These are phyloP conservation scores for Conchocele bisecta DNA, from an alignment of 2,888 invertebrate genomes.

Conservation along the genomic window DNA sequence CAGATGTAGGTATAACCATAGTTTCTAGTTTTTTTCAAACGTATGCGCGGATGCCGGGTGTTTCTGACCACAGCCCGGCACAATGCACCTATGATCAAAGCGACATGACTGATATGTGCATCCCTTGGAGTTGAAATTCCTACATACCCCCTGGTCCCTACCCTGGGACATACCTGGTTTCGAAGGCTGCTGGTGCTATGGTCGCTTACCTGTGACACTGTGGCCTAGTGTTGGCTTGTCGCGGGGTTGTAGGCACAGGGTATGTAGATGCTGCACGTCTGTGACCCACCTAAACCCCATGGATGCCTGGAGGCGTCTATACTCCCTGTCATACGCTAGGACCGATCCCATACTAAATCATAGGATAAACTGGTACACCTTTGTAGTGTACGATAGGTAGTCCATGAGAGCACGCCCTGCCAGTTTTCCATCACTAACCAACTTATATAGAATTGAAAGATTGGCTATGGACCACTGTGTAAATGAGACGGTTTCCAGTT, in stretches of 20 bases:
- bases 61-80: no score
- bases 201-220: no score
- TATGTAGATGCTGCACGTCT: conserved; percentile 17
- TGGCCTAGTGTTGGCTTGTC: no score
- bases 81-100: no score
- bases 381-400: conserved; percentile 26
- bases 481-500: conserved; percentile 14
- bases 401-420: conserved; percentile 7
- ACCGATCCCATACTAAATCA: conserved; percentile 13
- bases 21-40: no score
- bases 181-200: no score
- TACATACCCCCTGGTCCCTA: no score
- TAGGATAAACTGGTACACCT: conserved; percentile 12
- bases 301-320: conserved; percentile 6
- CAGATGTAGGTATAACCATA: no score
- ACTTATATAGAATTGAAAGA: conserved; percentile 27
- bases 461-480: conserved; percentile 34
- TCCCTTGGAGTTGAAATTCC: no score
- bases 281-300: conserved; percentile 23
- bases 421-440: neutral
- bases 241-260: conserved; percentile 4
- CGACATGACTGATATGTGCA: no score
- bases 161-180: no score
- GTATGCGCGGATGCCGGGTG: no score
- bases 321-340: conserved; percentile 25